phyloP scores from a whole-genome alignment of 1,140 invertebrate species.

The Drosophila varians region DNA sequence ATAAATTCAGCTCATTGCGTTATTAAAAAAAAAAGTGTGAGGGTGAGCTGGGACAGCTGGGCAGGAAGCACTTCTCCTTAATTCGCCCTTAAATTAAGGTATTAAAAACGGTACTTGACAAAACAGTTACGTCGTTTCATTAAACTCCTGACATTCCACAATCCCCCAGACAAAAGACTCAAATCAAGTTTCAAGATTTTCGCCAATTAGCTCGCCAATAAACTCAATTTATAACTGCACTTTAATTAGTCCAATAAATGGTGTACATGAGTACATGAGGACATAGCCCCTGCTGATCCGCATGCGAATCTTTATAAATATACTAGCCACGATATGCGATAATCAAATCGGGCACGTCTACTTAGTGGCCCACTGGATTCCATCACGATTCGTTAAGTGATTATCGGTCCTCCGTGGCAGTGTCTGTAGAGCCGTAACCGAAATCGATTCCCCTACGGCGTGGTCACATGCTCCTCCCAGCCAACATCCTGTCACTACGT shows the following conservation, averaged over 20 bases:
- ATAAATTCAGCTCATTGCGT: conserved; percentile 48
- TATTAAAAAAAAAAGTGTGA: conserved; percentile 7
- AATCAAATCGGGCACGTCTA: conserved; percentile 51
- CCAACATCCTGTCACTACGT: conserved; percentile 1
- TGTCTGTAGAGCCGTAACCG: neutral
- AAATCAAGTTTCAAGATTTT: conserved; percentile 44
- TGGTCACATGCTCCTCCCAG: conserved; percentile 30
- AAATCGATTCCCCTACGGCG: conserved; percentile 21
- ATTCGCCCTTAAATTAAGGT: conserved; percentile 47
- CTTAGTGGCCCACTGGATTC: conserved; percentile 19
- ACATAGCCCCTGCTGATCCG: conserved; percentile 5
- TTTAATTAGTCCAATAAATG: too few relatives aligned
- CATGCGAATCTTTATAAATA: conserved; percentile 5
- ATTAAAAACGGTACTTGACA: conserved; percentile 25
- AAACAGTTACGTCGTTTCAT: conserved; percentile 41
- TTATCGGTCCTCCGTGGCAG: conserved; percentile 10
- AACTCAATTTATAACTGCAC: conserved; percentile 53
- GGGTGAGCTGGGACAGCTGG: neutral
- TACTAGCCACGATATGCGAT: conserved; percentile 24
- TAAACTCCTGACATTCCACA: conserved; percentile 21
- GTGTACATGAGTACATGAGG: conserved; percentile 12
- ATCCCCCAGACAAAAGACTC: conserved; percentile 20
- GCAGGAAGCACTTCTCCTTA: conserved; percentile 32
- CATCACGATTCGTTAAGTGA: conserved; percentile 36
- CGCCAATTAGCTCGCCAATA: conserved; percentile 57